These are phyloP conservation scores for Pelodytes ibericus DNA, from an alignment of 2,797 vertebrate species.

Conservation along the genomic window DNA sequence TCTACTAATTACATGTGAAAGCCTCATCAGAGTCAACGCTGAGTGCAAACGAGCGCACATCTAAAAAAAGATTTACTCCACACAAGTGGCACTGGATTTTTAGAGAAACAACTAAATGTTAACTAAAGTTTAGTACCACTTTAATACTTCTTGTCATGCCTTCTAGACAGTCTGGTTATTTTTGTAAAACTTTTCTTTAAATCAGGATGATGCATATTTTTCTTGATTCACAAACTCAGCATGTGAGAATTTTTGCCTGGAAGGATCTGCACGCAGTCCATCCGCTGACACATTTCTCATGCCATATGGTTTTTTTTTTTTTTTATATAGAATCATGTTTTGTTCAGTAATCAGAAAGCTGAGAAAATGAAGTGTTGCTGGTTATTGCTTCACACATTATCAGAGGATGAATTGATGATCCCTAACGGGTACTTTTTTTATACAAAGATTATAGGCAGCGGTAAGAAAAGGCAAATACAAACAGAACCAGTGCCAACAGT, in stretches of 20 bases:
- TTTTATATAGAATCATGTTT: slow-evolving; percentile 31
- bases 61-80: no score
- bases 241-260: slow-evolving; percentile 25
- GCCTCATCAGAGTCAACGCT: no score
- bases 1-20: no score
- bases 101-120: no score
- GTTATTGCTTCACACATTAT: slow-evolving; percentile 51
- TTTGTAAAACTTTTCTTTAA: not conserved
- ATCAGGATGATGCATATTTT: slow-evolving; percentile 16
- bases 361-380: slow-evolving; percentile 44
- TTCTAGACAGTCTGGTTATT: not conserved
- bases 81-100: no score
- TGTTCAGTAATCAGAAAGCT: slow-evolving; percentile 50
- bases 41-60: no score
- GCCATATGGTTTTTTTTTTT: slow-evolving; percentile 43
- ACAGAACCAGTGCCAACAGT: not conserved
- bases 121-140: no score
- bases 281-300: slow-evolving; percentile 31
- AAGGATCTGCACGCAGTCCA: slow-evolving; percentile 1
- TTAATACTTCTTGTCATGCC: no score
- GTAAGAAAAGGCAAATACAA: not conserved
- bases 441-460: not conserved
- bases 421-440: slow-evolving; percentile 13
- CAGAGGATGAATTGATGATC: slow-evolving; percentile 35
- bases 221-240: slow-evolving; percentile 2